A percentile compares a stretch with the other conserved stretches of the same genome.
These are phyloP conservation scores for Triplophysa bombifrons DNA, from an alignment of 2,797 vertebrate genomes.

Conservation along the genomic window DNA sequence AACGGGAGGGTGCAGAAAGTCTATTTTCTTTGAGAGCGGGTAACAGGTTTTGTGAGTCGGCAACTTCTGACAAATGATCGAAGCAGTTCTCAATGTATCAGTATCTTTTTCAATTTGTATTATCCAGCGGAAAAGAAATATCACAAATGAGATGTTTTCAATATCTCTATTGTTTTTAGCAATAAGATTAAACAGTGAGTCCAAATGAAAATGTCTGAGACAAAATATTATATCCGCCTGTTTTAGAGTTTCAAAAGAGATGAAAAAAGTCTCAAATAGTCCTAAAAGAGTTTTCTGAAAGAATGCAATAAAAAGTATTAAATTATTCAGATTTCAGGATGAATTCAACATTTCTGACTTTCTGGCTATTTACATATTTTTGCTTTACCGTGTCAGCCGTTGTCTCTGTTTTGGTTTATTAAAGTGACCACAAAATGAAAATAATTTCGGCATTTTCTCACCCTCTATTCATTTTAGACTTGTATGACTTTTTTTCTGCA, in stretches of 20 bases:
- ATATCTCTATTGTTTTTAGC: neutral
- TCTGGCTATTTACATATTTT: too few species aligned
- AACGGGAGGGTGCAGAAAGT: constrained; percentile 17
- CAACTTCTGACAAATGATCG: neutral
- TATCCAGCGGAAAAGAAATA: neutral
- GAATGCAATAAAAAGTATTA: neutral
- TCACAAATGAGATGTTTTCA: neutral
- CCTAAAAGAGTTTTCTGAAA: neutral
- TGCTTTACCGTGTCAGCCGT: too few species aligned
- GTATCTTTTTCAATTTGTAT: neutral
- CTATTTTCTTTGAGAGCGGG: constrained; percentile 22
- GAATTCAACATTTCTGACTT: too few species aligned
- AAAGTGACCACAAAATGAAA: too few species aligned
- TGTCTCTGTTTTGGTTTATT: too few species aligned
- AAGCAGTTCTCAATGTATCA: neutral
- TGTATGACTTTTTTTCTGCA: too few species aligned
- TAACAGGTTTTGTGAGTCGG: constrained; percentile 22
- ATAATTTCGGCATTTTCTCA: too few species aligned
- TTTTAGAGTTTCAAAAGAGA: neutral
- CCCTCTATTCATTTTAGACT: too few species aligned
- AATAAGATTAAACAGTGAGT: neutral
- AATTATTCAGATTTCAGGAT: neutral
- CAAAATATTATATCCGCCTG: neutral
- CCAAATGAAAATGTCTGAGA: neutral
- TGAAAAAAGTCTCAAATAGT: neutral